Base-by-base conservation (phyloP, 2,888 invertebrate genomes). In the Augiades crinisus region DNA sequence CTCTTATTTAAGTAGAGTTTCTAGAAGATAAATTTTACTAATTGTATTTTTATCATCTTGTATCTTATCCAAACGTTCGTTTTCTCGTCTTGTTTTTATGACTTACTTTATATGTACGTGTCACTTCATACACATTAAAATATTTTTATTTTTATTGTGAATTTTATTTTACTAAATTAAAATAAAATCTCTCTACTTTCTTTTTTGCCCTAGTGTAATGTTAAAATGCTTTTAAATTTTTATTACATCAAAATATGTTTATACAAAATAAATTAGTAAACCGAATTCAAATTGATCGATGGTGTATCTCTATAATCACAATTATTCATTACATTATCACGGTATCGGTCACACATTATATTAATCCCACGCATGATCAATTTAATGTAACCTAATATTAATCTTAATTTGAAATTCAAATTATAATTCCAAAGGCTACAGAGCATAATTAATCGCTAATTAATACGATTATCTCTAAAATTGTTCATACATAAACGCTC, bases 221-320 rank as follows among this genome's bases (percentile, higher is more conserved):
- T n/a, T n/a, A n/a, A n/a, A n/a, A n/a, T n/a, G n/a, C n/a, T n/a
- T n/a, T n/a, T n/a, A n/a, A 27, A 2, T 3, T 24, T 24, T 24
- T 2, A 27, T 8, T 10, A 10, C n/a, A 27, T 27, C 10, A 27
- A 2, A 5, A 22, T 5, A 22, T 22, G 7, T 2, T 3, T 4
- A 10, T 10, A 10, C 27, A n/a, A 27, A 3, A 10, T 22, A 22
- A 24, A 24, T 7, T 24, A 24, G 24, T 24, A 5, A 24, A 24
- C 7, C n/a, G 24, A 83, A 83, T 82, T 81, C 81, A 68, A 64
- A 83, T 83, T 83, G 84, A 84, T 84, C 78, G 76, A 57, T 63
- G 55, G 55, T 19, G 6, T 31, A 30, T 30, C 30, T 36, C 8
- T 30, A 10, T 36, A 27, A 27, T 44, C 7, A 34, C 17, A 43